A percentile compares a stretch with the other conserved stretches of the same genome.
Evolutionary conservation across 2,797 vertebrate genomes (phyloP).

Genomic region (Amblyraja radiata): DNA sequence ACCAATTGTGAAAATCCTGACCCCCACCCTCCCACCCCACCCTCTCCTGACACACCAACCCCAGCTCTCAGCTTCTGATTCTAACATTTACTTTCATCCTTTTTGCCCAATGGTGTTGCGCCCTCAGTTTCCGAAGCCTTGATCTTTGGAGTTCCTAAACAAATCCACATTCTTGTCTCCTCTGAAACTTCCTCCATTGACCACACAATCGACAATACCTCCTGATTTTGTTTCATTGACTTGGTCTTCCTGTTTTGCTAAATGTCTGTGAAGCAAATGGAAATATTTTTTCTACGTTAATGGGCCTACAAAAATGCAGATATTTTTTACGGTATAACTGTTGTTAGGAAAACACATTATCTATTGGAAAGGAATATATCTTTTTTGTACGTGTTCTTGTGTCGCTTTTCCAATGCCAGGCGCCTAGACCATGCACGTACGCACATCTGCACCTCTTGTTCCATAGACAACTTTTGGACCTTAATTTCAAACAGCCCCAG

Average conservation of each 20-base stretch:
- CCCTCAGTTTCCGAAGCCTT: too few species aligned
- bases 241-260: background rate
- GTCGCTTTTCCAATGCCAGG: background rate
- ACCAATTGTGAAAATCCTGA: background rate
- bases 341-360: background rate
- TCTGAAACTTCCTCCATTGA: background rate
- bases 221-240: background rate
- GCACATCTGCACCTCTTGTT: too few species aligned
- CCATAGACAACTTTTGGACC: background rate
- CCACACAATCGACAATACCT: background rate
- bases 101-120: background rate
- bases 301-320: background rate
- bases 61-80: background rate
- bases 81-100: background rate
- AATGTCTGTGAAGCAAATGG: background rate
- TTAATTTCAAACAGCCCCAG: background rate
- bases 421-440: too few species aligned
- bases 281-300: background rate
- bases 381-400: background rate
- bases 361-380: background rate
- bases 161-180: background rate
- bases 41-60: too few species aligned
- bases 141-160: background rate
- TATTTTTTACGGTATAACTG: background rate
- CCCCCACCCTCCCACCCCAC: background rate